Evolutionary conservation across 1,140 invertebrate genomes (phyloP).

Genomic region (Spodoptera frugiperda): DNA sequence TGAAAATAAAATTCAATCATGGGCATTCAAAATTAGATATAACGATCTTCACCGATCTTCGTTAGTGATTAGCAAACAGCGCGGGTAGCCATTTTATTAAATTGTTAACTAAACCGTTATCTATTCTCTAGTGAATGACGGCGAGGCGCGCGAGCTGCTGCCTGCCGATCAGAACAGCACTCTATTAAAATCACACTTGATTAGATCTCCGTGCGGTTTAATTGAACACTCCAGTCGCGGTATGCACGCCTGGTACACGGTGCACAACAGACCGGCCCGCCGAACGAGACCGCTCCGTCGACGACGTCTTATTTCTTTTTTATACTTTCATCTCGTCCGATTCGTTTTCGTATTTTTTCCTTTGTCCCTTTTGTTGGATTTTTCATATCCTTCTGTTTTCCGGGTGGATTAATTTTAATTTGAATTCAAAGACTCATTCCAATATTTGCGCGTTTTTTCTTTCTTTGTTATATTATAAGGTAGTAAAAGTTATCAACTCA

Average conservation of each 20-base stretch:
- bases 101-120: conserved; percentile 56
- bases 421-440: conserved; percentile 67
- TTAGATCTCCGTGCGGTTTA: conserved; percentile 76
- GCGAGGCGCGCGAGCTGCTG: conserved; percentile 50
- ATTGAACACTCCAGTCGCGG: conserved; percentile 71
- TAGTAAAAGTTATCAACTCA: conserved; percentile 19
- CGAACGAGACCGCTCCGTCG: conserved; percentile 60
- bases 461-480: conserved; percentile 8
- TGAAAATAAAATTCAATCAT: conserved; percentile 18
- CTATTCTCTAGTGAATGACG: conserved; percentile 52
- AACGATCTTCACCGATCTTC: conserved; percentile 51
- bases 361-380: conserved; percentile 76
- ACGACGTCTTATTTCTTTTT: conserved; percentile 59
- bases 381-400: conserved; percentile 81
- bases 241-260: conserved; percentile 71
- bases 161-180: conserved; percentile 60
- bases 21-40: conserved; percentile 34
- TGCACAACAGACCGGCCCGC: conserved; percentile 52
- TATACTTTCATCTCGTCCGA: conserved; percentile 66
- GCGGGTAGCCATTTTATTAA: conserved; percentile 54
- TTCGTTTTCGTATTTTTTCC: conserved; percentile 73
- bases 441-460: conserved; percentile 53
- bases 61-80: conserved; percentile 51
- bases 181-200: conserved; percentile 82
- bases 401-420: conserved; percentile 81